phyloP scores from a whole-genome alignment of 2,113 vertebrate species.

The Equus quagga region DNA sequence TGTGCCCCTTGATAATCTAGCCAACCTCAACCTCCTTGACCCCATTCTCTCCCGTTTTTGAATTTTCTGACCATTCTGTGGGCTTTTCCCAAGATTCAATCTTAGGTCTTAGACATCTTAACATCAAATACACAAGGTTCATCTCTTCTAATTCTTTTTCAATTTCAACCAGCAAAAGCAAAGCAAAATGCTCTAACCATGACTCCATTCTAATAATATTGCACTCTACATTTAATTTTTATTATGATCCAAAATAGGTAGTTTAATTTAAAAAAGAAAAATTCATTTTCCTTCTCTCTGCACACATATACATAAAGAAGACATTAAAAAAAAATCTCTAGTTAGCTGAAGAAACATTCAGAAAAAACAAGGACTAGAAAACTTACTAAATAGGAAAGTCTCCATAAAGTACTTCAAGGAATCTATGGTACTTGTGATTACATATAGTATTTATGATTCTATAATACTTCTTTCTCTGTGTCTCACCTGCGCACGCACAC shows the following conservation, averaged over 20 bases:
- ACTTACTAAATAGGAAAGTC: background rate
- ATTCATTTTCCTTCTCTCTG: background rate
- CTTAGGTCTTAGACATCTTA: background rate
- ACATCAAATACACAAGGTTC: background rate
- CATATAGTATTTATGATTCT: background rate
- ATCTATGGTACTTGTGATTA: background rate
- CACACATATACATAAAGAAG: background rate
- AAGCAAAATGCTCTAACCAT: constrained; percentile 16
- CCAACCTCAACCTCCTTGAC: background rate
- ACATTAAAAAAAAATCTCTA: background rate
- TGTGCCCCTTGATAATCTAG: accelerated
- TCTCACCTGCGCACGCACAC: accelerated
- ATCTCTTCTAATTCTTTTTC: background rate
- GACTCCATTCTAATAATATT: background rate
- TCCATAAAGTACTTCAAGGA: background rate
- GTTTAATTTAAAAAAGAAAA: background rate
- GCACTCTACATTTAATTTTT: background rate
- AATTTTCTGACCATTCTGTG: background rate
- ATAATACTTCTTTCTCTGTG: background rate
- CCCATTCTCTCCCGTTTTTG: background rate
- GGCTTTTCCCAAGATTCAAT: background rate
- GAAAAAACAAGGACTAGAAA: background rate
- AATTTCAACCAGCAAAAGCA: constrained; percentile 2
- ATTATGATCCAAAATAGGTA: background rate
- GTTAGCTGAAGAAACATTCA: background rate